Base-by-base conservation (phyloP, 2,888 invertebrate species). In the Brachypalpus laphriformis region DNA sequence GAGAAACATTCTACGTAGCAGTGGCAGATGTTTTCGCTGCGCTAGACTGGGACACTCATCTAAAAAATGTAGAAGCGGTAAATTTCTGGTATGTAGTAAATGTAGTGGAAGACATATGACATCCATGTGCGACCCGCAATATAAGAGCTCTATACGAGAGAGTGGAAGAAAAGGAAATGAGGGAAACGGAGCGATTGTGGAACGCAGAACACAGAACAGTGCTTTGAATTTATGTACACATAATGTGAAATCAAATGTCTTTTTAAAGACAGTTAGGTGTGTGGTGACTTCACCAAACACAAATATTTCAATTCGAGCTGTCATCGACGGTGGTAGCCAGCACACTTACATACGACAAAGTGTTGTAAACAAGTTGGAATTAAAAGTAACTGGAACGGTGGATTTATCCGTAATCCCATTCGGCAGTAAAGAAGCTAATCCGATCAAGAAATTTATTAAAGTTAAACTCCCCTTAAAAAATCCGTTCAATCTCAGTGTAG, bases 271-370 rank as follows among this genome's bases (percentile, higher is more conserved):
- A 18, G 5, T 18, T 1, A 5, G 45, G 18, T 45, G 45, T 18
- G 18, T 45, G 3, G 16, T 45, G 18, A 18, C 9, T 45, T 16
- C 45, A 9, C 18, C 7, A 1, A 45, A 45, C 2, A 45, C 1
- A 18, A 45, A 45, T 18, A 18, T 45, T 18, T 16, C 45, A 6
- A 18, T 16, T 45, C 45, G 18, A 18, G 45, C 7, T 2, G 8
- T 45, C 5, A 45, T 45, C 8, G 45, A 45, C 45, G 45, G 45
- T 8, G 18, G 14, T 6, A 45, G 18, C 16, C 45, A 14, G 8
- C 18, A 18, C 31, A 63, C 54, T 0, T 77, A 45, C 45, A 18
- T 77, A 25, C 61, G 70, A 2, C 16, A 63, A 25, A 61, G 56
- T 42, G 3, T 70, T 0, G 45, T 8, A 14, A n/a, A 18, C 1